A percentile compares a stretch with the other conserved stretches of the same genome.
Evolutionary conservation across 2,113 vertebrate genomes (phyloP).

Genomic region (Hassar affinis): DNA sequence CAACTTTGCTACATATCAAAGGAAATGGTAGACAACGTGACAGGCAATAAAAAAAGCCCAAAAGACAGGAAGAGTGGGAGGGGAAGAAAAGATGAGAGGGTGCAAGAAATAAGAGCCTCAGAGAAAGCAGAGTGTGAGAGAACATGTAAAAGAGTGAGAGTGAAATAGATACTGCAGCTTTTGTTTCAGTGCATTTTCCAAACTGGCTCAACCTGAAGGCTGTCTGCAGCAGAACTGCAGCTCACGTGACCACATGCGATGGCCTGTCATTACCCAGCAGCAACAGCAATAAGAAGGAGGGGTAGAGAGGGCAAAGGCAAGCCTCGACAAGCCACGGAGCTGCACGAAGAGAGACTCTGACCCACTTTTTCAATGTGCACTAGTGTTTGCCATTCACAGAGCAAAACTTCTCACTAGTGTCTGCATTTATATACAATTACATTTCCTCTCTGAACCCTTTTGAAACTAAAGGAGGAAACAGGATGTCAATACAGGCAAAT

Average conservation of each 20-base stretch:
- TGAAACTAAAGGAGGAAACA: constrained; percentile 57
- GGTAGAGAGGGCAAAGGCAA: constrained; percentile 51
- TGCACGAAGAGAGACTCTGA: constrained; percentile 70
- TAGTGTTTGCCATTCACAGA: constrained; percentile 41
- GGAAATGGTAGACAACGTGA: constrained; percentile 3
- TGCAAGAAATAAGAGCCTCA: constrained; percentile 14
- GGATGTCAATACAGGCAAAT: constrained; percentile 57
- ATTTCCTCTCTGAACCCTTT: constrained; percentile 42
- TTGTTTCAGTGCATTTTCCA: constrained; percentile 44
- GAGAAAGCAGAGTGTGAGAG: constrained; percentile 8
- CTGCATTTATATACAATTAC: background rate
- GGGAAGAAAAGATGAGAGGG: constrained; percentile 3
- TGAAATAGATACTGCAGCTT: constrained; percentile 45
- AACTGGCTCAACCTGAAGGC: constrained; percentile 44
- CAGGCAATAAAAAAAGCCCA: background rate
- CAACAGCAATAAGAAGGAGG: constrained; percentile 17
- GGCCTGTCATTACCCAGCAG: constrained; percentile 43
- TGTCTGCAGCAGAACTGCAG: constrained; percentile 27
- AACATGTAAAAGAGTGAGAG: constrained; percentile 28
- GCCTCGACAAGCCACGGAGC: constrained; percentile 65
- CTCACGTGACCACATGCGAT: constrained; percentile 49
- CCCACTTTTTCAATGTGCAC: constrained; percentile 69
- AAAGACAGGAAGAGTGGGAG: constrained; percentile 31
- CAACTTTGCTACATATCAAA: background rate
- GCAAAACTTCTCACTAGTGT: constrained; percentile 16